phyloP scores from a whole-genome alignment of 2,113 vertebrate species.

The Thalassoma bifasciatum region DNA sequence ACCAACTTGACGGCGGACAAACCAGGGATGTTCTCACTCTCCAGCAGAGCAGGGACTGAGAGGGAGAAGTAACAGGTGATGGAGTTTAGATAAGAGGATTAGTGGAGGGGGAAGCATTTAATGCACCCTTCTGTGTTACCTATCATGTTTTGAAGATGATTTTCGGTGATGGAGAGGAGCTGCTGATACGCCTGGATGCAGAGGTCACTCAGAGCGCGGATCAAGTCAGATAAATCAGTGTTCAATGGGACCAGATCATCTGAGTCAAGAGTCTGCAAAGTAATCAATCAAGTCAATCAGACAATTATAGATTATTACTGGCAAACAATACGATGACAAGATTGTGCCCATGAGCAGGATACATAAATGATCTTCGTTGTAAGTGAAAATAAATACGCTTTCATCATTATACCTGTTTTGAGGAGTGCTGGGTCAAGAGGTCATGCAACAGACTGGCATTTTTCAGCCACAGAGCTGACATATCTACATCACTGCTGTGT shows the following conservation, averaged over 20 bases:
- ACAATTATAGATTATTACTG: not conserved
- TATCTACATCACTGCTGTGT: slow-evolving; percentile 69
- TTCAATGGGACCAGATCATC: slow-evolving; percentile 62
- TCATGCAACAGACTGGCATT: slow-evolving; percentile 81
- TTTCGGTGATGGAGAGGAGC: slow-evolving; percentile 80
- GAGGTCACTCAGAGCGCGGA: slow-evolving; percentile 74
- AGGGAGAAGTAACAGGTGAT: not conserved
- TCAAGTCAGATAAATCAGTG: slow-evolving; percentile 67
- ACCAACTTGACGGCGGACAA: slow-evolving; percentile 66
- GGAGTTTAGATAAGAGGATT: not conserved
- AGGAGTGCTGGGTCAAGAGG: slow-evolving; percentile 81
- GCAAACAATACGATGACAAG: too few relatives aligned
- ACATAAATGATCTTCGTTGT: not conserved
- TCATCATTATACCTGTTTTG: slow-evolving; percentile 61
- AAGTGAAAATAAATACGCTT: not conserved
- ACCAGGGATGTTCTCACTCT: slow-evolving; percentile 84
- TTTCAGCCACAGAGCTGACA: slow-evolving; percentile 84
- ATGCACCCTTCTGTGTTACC: slow-evolving; percentile 60
- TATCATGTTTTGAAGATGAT: slow-evolving; percentile 80
- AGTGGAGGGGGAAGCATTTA: not conserved
- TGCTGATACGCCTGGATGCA: slow-evolving; percentile 87
- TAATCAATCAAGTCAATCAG: not conserved
- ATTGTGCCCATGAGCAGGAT: too few relatives aligned
- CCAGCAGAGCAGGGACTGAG: slow-evolving; percentile 83
- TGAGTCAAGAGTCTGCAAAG: slow-evolving; percentile 47